Conservation (phyloP, 2,113 vertebrate species). For the Hiodon alosoides region DNA sequence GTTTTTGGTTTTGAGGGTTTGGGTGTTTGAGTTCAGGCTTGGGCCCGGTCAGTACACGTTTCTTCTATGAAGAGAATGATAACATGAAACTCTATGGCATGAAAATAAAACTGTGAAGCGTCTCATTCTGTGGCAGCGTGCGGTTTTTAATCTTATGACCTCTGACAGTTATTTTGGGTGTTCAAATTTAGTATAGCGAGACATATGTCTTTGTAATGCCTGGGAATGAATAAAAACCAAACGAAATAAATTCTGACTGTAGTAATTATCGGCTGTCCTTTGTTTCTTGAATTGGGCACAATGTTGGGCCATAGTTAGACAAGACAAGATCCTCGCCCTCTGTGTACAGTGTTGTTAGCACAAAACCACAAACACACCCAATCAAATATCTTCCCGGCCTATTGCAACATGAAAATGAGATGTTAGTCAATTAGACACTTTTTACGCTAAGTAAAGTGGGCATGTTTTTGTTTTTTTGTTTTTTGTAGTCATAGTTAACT, state of each 20-base stretch:
- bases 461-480: no score
- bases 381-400: background rate
- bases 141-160: background rate
- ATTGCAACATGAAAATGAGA: background rate
- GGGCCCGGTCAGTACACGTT: no score
- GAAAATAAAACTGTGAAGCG: no score
- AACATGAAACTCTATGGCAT: no score
- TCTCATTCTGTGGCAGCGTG: background rate
- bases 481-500: no score
- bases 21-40: no score
- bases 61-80: no score
- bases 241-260: background rate
- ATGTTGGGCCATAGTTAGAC: background rate
- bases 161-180: background rate
- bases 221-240: slow-evolving; percentile 4
- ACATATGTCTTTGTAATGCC: background rate
- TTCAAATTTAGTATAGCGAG: background rate
- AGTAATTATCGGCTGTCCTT: background rate
- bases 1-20: no score
- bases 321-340: background rate
- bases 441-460: no score
- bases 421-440: background rate
- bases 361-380: background rate
- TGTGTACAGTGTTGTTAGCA: background rate
- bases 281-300: background rate